Base-by-base conservation (phyloP, 2,888 invertebrate genomes). In the Caenorhabditis auriculariae region DNA sequence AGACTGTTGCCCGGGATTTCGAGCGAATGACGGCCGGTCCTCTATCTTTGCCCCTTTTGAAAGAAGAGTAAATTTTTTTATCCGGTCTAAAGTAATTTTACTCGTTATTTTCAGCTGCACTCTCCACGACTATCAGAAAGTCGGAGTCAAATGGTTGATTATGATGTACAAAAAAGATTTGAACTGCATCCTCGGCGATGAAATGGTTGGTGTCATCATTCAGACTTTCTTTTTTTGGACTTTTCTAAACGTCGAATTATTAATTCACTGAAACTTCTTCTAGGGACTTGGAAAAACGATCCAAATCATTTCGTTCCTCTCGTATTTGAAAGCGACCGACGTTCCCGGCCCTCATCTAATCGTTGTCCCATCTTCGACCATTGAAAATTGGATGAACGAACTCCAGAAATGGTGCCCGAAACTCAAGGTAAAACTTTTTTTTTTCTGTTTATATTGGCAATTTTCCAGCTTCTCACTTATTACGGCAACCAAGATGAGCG, bases 151-250 rank as follows among this genome's bases (percentile, higher is more conserved):
- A 46, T 77, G 77, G 77, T 54, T 77, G 44, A 69, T 76, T 37
- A 69, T 74, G 72, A 77, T 77, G 77, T 58, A 75, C 53, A 45
- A 64, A 9, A 73, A 76, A 37, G 63, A 66, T 4, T 57, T 95
- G 39, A 94, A 94, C 78, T 93, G 93, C 0, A 94, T 96, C 76
- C 85, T 96, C 64, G 95, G 94, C 0, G 95, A 96, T 82, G 95
- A 96, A 85, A 96, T 96, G 95, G 84, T 83, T 39, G 24, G 37
- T n/a, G n/a, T n/a, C n/a, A 23, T 35, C 44, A 41, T 9, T n/a
- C 19, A 41, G 17, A n/a, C n/a, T n/a, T n/a, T n/a, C n/a, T n/a
- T n/a, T n/a, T n/a, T n/a, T n/a, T n/a, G n/a, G n/a, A n/a, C n/a
- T n/a, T 83, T 60, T 64, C 83, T 27, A 81, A n/a, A 9, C 35